phyloP scores from a whole-genome alignment of 2,888 invertebrate genomes.

The Odontocolon sp. region DNA sequence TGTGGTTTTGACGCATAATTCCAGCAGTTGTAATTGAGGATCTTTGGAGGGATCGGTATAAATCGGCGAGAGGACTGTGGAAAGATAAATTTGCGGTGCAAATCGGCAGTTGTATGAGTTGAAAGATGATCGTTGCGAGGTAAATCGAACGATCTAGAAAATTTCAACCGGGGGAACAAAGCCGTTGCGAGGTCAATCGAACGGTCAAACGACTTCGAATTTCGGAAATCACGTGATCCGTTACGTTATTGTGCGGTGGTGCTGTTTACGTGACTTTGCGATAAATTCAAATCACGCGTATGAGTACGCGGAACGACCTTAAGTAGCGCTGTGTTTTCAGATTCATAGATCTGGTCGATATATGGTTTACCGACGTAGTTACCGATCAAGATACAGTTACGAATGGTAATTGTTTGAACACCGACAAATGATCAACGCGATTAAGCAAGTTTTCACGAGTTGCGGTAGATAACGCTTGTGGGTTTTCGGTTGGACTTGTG shows the following conservation, averaged over 20 bases:
- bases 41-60: background rate
- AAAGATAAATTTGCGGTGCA: background rate
- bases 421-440: background rate
- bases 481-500: background rate
- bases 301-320: background rate
- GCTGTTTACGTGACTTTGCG: background rate
- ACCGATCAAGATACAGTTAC: background rate
- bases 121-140: background rate
- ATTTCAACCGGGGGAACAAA: background rate
- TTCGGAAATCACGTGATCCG: conserved; percentile 4
- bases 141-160: background rate
- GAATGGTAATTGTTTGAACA: background rate
- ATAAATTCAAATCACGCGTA: background rate
- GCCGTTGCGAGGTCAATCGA: background rate
- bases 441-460: background rate
- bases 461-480: background rate
- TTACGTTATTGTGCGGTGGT: background rate
- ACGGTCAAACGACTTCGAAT: background rate
- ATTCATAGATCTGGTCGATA: background rate
- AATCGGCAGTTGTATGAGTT: background rate
- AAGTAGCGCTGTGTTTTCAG: background rate
- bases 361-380: background rate
- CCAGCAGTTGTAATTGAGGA: background rate
- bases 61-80: background rate
- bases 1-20: background rate